Evolutionary conservation across 2,113 vertebrate genomes (phyloP).

Genomic region (Grammomys surdaster): DNA sequence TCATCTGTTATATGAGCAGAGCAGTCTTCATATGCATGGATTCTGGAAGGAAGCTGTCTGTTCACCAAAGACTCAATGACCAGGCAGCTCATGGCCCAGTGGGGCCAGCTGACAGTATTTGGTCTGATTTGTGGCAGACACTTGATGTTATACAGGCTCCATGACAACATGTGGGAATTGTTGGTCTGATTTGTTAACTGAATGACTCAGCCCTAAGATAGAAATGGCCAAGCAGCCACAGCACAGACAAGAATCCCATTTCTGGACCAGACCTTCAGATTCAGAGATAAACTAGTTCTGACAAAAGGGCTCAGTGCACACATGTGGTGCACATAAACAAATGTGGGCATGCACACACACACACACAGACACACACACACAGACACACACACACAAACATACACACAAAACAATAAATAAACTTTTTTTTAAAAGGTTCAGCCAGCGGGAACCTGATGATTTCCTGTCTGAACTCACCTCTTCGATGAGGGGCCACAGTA

Average conservation of each 20-base stretch:
- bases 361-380: background rate
- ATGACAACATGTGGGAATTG: background rate
- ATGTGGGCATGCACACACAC: background rate
- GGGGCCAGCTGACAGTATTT: background rate
- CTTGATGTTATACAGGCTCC: background rate
- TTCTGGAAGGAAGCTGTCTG: background rate
- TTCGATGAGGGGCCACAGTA: background rate
- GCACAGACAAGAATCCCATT: background rate
- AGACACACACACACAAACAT: background rate
- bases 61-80: background rate
- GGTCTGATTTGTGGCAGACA: background rate
- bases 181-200: conserved; percentile 30
- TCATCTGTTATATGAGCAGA: background rate
- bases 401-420: background rate
- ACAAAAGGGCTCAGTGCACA: background rate
- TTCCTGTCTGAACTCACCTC: background rate
- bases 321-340: background rate
- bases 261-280: conserved; percentile 13
- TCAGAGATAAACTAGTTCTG: conserved; percentile 7
- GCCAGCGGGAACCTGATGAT: background rate
- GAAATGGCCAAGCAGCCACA: conserved; percentile 28
- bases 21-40: background rate
- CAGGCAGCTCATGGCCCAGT: background rate
- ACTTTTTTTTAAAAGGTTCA: background rate
- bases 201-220: conserved; percentile 57